These are phyloP conservation scores for Leptopilina clavipes DNA, from an alignment of 1,140 invertebrate genomes.

Conservation along the genomic window DNA sequence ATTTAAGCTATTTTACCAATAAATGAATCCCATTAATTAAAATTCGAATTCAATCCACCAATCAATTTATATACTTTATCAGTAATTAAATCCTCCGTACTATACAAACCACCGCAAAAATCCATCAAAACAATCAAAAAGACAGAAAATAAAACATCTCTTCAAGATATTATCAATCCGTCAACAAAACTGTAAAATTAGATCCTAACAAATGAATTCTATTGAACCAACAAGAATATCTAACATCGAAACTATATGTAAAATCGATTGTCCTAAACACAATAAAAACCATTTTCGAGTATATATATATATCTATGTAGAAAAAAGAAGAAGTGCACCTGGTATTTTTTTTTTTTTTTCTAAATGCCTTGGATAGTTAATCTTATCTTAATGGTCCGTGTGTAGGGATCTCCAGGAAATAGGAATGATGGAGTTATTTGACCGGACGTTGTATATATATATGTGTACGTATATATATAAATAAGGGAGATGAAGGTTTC, in stretches of 20 bases:
- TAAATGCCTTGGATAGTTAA: not conserved
- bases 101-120: too few relatives aligned
- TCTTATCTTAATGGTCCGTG: not conserved
- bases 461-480: not conserved
- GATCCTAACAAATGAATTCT: not conserved
- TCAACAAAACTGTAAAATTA: constrained; percentile 1
- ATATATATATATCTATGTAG: not conserved
- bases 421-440: constrained; percentile 16
- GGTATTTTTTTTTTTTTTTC: not conserved
- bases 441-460: constrained; percentile 1
- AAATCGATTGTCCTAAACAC: not conserved
- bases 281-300: not conserved
- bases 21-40: too few relatives aligned
- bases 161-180: not conserved
- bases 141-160: not conserved
- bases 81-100: too few relatives aligned
- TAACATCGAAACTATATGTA: not conserved
- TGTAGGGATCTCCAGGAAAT: constrained; percentile 1
- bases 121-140: not conserved
- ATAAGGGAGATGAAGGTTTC: constrained; percentile 3
- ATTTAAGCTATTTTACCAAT: too few relatives aligned
- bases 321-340: not conserved
- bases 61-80: too few relatives aligned
- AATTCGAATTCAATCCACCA: too few relatives aligned
- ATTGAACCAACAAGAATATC: not conserved